Percentiles rank a stretch among this genome's conserved stretches.
phyloP scores from a whole-genome alignment of 2,888 invertebrate species.

The Euphydryas editha region DNA sequence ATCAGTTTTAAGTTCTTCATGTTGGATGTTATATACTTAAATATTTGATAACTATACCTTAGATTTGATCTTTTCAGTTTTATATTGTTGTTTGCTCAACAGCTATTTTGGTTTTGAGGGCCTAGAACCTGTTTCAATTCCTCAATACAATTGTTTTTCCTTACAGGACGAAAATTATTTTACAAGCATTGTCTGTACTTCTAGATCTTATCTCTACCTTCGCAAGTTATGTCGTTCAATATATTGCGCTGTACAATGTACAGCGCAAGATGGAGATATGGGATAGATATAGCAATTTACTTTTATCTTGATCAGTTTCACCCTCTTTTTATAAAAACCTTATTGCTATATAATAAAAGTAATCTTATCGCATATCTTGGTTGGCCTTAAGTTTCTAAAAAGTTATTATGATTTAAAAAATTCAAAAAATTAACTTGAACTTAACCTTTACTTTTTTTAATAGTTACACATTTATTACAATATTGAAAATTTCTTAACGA shows the following conservation, averaged over 20 bases:
- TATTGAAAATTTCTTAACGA: not conserved
- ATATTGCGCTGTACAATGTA: conserved; percentile 30
- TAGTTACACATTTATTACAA: not conserved
- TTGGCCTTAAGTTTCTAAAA: not conserved
- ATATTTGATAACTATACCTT: too few species aligned
- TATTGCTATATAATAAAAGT: not conserved
- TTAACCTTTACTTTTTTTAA: not conserved
- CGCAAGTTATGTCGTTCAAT: conserved; percentile 34
- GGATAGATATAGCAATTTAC: conserved; percentile 20
- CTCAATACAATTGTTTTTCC: conserved; percentile 20
- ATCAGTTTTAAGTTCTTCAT: too few species aligned
- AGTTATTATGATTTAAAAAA: not conserved
- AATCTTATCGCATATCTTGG: not conserved
- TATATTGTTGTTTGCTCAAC: too few species aligned
- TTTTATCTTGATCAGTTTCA: conserved; percentile 11
- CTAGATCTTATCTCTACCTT: conserved; percentile 35
- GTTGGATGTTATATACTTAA: too few species aligned
- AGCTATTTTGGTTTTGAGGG: conserved; percentile 6
- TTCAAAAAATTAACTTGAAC: not conserved
- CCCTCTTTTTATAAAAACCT: not conserved
- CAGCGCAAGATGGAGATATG: conserved; percentile 25
- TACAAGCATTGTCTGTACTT: conserved; percentile 29
- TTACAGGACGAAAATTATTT: conserved; percentile 24
- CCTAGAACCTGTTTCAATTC: conserved; percentile 7
- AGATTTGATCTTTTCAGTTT: too few species aligned